A percentile compares a stretch with the other conserved stretches of the same genome.
Conservation (phyloP, 2,888 invertebrate species). For the Eumacrocentrus americanus region DNA sequence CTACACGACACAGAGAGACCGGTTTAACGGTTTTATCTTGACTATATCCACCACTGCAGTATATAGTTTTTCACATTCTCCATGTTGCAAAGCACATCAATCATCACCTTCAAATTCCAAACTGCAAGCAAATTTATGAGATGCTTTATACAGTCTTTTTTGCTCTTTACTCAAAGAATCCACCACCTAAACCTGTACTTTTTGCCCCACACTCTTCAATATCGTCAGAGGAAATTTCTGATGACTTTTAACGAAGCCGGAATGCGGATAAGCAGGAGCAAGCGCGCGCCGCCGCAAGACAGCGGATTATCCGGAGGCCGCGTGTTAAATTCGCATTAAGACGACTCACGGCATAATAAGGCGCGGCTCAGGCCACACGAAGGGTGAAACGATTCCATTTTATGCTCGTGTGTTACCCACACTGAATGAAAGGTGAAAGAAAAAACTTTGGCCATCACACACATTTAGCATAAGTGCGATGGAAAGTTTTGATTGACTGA, state of each 20-base stretch:
- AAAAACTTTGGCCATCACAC: too few relatives aligned
- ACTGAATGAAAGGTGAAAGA: too few relatives aligned
- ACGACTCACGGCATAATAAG: slow-evolving; percentile 40
- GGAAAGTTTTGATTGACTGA: too few relatives aligned
- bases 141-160: too few relatives aligned
- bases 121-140: too few relatives aligned
- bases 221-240: background rate
- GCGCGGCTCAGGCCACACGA: slow-evolving; percentile 24
- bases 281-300: slow-evolving; percentile 19
- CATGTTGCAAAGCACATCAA: background rate
- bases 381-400: slow-evolving; percentile 8
- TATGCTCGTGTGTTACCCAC: slow-evolving; percentile 26
- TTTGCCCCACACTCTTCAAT: background rate
- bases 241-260: slow-evolving; percentile 23
- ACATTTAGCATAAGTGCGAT: too few relatives aligned
- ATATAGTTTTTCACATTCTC: background rate
- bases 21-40: slow-evolving; percentile 33
- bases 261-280: slow-evolving; percentile 33
- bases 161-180: too few relatives aligned
- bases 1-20: slow-evolving; percentile 25
- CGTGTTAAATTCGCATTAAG: slow-evolving; percentile 42
- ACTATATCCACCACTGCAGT: background rate
- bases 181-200: background rate
- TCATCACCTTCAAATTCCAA: background rate
- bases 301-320: slow-evolving; percentile 38